Base-by-base conservation (phyloP, 2,888 invertebrate genomes). In the Xiphydria camelus region DNA sequence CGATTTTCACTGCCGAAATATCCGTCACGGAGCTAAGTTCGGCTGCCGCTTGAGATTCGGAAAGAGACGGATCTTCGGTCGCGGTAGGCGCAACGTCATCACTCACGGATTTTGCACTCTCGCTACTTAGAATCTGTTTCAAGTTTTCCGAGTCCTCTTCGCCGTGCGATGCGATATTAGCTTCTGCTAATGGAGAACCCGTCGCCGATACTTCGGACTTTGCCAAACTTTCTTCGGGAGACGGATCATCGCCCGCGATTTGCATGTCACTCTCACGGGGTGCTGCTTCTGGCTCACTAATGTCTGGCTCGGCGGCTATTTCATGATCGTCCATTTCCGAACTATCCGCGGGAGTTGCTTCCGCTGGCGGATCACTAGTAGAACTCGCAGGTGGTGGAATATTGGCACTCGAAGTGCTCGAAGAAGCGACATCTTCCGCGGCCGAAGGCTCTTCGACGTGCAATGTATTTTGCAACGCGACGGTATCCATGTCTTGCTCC, bases 401-500 rank as follows among this genome's bases (percentile, higher is more conserved):
- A 5, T 26, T 10, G 10, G 10, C 26, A 33, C 12, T 17, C 2
- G 10, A n/a, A 18, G n/a, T 33, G 5, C 5, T 17, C 23, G 23
- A 7, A 6, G 23, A n/a, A 23, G 23, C 23, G n/a, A 23, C 23
- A 7, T 23, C 23, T 12, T 14, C 33, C 15, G 33, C n/a, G n/a
- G 12, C 33, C 17, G 10, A 10, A 14, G 17, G 10, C 10, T 14
- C 17, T 33, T 14, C 15, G 12, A 33, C 15, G 17, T 33, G 17
- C 4, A 14, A 6, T 10, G 18, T 14, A 14, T 33, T 17, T 9
- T 33, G n/a, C 17, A 14, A 25, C 5, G 34, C 34, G 4, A 54
- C 35, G 4, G 55, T 31, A 15, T 33, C 48, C 22, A 42, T 32
- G 19, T 65, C 63, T 19, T 66, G 60, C 7, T 66, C 62, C 51